These are phyloP conservation scores for Periparus ater DNA, from an alignment of 2,797 vertebrate species.

Conservation along the genomic window DNA sequence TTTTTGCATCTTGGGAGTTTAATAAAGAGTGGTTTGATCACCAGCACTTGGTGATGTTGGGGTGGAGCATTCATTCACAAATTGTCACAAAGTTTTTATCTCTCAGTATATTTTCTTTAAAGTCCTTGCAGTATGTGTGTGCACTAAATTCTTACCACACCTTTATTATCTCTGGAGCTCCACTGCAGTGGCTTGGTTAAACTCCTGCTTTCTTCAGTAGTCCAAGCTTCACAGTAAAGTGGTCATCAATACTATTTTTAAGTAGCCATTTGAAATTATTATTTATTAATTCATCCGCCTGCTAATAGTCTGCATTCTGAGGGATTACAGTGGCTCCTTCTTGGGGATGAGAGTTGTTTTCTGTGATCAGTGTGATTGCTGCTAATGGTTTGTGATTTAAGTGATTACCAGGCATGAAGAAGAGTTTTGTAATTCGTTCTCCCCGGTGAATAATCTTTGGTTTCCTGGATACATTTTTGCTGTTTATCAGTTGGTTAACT, in stretches of 20 bases:
- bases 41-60: not conserved
- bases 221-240: not conserved
- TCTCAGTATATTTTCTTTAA: accelerated
- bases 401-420: constrained; percentile 23
- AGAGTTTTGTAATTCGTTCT: constrained; percentile 3
- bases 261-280: not conserved
- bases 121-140: not conserved
- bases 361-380: constrained; percentile 24
- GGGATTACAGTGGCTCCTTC: not conserved
- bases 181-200: not conserved
- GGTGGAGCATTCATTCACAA: not conserved
- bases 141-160: not conserved
- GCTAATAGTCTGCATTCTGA: not conserved
- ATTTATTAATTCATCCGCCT: not conserved
- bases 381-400: constrained; percentile 53
- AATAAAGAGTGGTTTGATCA: not conserved
- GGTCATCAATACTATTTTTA: not conserved
- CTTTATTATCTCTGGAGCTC: not conserved
- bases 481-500: constrained; percentile 51
- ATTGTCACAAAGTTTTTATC: not conserved
- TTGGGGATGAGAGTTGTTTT: not conserved
- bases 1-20: not conserved
- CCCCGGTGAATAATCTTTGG: constrained; percentile 3
- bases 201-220: not conserved
- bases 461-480: constrained; percentile 47